Conservation (phyloP, 2,113 vertebrate species). For the Salvelinus alpinus region DNA sequence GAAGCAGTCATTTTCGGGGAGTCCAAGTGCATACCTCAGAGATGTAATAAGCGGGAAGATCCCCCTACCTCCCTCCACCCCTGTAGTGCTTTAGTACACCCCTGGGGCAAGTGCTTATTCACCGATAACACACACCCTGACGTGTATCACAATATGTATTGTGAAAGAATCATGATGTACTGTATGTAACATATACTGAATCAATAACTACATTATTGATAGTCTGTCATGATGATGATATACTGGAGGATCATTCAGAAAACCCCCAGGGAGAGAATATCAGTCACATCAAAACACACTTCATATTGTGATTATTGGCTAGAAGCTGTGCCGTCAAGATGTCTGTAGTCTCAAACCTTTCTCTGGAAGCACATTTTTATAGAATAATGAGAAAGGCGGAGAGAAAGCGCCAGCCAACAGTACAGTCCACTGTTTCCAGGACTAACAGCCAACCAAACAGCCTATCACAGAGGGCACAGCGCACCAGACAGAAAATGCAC, state of each 20-base stretch:
- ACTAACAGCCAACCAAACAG: background rate
- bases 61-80: background rate
- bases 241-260: background rate
- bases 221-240: background rate
- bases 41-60: background rate
- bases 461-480: background rate
- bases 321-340: background rate
- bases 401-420: background rate
- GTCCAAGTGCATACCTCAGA: background rate
- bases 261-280: background rate
- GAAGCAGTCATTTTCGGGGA: no score
- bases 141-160: background rate
- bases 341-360: background rate
- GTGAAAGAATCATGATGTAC: conserved; percentile 14
- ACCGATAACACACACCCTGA: conserved; percentile 10
- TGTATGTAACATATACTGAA: background rate
- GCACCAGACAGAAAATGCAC: background rate
- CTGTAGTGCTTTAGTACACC: background rate
- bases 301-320: background rate
- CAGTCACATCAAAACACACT: background rate
- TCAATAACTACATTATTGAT: background rate
- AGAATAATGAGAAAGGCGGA: background rate
- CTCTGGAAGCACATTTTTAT: background rate
- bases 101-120: background rate
- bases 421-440: background rate